Base-by-base conservation (phyloP, 1,140 invertebrate genomes). In the Prorops nasuta region DNA sequence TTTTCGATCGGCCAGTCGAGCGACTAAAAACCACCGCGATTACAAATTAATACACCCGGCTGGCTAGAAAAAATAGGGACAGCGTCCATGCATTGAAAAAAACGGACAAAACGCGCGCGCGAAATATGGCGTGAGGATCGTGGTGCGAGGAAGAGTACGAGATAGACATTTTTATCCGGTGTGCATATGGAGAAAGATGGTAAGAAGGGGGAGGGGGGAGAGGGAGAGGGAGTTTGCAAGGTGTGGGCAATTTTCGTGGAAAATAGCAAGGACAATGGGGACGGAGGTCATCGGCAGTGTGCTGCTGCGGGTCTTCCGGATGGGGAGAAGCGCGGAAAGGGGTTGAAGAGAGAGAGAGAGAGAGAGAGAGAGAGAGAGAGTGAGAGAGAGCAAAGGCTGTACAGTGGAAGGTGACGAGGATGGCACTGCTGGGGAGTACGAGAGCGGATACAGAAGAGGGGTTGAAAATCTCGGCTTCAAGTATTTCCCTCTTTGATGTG, bases 401-500 rank as follows among this genome's bases (percentile, higher is more conserved):
- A n/a, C n/a, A n/a, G n/a, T n/a, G n/a, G n/a, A n/a, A n/a, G n/a
- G n/a, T n/a, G n/a, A n/a, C n/a, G n/a, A n/a, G n/a, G n/a, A n/a
- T n/a, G n/a, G n/a, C n/a, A n/a, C n/a, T n/a, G n/a, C n/a, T n/a
- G n/a, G n/a, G n/a, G n/a, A n/a, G n/a, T n/a, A n/a, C n/a, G n/a
- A n/a, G n/a, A n/a, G n/a, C n/a, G n/a, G n/a, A n/a, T n/a, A n/a
- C n/a, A n/a, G n/a, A n/a, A n/a, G n/a, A n/a, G n/a, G n/a, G n/a
- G n/a, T n/a, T n/a, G n/a, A n/a, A n/a, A n/a, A n/a, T n/a, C n/a
- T 74, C 69, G 60, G 67, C 58, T 62, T 77, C 66, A 69, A 77
- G 75, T 74, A 66, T 71, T 72, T 71, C 67, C 60, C 60, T 64
- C 74, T 77, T 77, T 77, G 73, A 77, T 74, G 72, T 77, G 54